These are phyloP conservation scores for Brachionus sp. DNA, from an alignment of 1,140 invertebrate species.

Conservation along the genomic window DNA sequence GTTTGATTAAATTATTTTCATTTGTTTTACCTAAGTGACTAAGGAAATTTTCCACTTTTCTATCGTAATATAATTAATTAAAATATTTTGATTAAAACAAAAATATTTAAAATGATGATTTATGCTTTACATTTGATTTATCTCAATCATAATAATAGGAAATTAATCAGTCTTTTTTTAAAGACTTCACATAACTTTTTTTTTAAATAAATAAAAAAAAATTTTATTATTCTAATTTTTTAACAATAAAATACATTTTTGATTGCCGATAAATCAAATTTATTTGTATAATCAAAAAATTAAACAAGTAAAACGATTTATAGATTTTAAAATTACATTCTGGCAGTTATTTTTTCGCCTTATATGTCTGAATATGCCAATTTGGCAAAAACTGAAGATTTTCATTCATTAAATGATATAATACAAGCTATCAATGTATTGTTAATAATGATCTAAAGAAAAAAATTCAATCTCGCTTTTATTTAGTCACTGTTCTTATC, in stretches of 20 bases:
- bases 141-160: no score
- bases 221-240: neutral
- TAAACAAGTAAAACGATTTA: neutral
- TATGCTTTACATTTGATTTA: no score
- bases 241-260: neutral
- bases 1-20: no score
- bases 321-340: neutral
- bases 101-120: no score
- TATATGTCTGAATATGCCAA: neutral
- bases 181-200: no score
- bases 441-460: neutral
- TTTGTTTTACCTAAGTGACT: no score
- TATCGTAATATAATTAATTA: no score
- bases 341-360: neutral
- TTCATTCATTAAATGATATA: neutral
- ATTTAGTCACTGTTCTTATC: neutral
- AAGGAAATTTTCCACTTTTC: no score
- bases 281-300: neutral
- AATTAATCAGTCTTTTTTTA: no score
- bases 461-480: neutral
- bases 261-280: neutral
- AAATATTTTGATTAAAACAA: no score
- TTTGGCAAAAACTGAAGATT: neutral
- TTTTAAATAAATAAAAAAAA: no score
- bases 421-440: neutral